Conservation (phyloP, 2,888 invertebrate species). For the Galeopsomyia nigrocyanea region DNA sequence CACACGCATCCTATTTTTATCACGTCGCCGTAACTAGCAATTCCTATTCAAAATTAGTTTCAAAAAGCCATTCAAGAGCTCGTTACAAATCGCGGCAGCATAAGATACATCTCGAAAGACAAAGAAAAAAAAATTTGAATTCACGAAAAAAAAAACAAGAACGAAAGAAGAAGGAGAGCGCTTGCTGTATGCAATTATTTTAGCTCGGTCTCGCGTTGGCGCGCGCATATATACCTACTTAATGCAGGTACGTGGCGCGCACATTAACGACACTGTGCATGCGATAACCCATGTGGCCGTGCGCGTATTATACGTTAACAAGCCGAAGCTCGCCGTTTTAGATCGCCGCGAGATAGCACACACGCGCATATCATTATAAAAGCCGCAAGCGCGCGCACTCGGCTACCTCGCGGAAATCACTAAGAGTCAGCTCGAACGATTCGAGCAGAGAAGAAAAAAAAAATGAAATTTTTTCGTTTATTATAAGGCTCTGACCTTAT, state of each 20-base stretch:
- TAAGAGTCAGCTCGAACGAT: not conserved
- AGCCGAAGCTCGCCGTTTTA: slow-evolving; percentile 59
- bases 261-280: slow-evolving; percentile 54
- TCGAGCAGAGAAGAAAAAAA: too few species aligned
- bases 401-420: not conserved
- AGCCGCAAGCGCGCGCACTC: not conserved
- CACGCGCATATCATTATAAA: slow-evolving; percentile 29
- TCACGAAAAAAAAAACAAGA: not conserved
- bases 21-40: too few species aligned
- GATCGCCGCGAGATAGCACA: slow-evolving; percentile 58
- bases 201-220: slow-evolving; percentile 36
- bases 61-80: too few species aligned
- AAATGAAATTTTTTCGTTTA: slow-evolving; percentile 24
- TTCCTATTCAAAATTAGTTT: too few species aligned
- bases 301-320: slow-evolving; percentile 56
- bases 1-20: too few species aligned
- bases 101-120: not conserved
- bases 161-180: not conserved
- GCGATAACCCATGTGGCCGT: slow-evolving; percentile 52
- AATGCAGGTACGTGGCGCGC: slow-evolving; percentile 49
- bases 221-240: slow-evolving; percentile 40
- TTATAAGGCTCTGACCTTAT: slow-evolving; percentile 33
- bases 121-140: too few species aligned
- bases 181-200: slow-evolving; percentile 41
- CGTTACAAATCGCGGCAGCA: not conserved